Percentiles rank a stretch among this genome's conserved stretches.
Evolutionary conservation across 2,888 invertebrate genomes (phyloP).

Genomic region (Nipponacmea schrenckii): DNA sequence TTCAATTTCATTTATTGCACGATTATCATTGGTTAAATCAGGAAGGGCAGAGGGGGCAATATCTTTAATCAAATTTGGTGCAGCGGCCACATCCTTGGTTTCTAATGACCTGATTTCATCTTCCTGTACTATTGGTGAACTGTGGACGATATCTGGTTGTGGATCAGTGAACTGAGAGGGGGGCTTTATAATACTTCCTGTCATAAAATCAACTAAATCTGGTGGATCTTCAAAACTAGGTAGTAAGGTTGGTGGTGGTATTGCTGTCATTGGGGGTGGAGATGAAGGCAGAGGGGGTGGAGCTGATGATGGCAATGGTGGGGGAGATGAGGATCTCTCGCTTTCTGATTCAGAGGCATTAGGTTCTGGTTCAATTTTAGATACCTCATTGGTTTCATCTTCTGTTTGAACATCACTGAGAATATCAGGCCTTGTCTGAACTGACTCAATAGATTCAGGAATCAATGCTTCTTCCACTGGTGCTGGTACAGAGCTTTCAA

Average conservation of each 20-base stretch:
- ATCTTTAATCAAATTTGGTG: neutral
- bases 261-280: conserved; percentile 3
- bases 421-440: neutral
- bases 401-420: conserved; percentile 5
- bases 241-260: neutral
- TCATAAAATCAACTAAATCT: conserved; percentile 8
- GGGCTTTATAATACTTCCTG: neutral
- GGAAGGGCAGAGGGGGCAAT: neutral
- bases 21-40: neutral
- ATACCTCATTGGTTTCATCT: conserved; percentile 11
- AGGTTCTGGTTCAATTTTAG: conserved; percentile 14
- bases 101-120: neutral
- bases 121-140: neutral
- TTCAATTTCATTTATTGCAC: neutral
- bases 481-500: conserved; percentile 9
- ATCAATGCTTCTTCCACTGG: neutral
- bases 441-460: neutral
- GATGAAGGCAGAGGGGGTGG: conserved; percentile 12
- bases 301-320: conserved; percentile 3
- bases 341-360: conserved; percentile 1
- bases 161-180: neutral
- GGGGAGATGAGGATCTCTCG: neutral
- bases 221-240: neutral
- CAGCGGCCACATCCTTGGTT: neutral
- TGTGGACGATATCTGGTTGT: neutral